Evolutionary conservation across 2,888 invertebrate species (phyloP), one percentile per base, ranked within the genome.

Genomic region (Caenorhabditis becei): DNA sequence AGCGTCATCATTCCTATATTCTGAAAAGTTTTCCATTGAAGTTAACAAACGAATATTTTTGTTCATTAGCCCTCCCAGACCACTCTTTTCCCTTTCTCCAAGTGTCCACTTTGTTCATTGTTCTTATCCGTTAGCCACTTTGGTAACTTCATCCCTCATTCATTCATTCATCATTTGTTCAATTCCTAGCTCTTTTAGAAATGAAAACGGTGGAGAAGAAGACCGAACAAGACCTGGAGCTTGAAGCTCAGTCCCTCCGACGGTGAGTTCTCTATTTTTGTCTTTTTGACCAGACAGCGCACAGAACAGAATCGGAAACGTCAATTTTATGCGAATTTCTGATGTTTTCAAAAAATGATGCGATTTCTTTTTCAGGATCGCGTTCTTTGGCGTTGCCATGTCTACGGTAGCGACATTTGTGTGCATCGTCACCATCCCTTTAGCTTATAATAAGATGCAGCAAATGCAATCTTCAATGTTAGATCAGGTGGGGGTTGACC

Each of bases 371-470:
- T 77, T 28, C 37, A 86, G 83, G 28, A 74, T 88, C n/a, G 89
- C 89, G n/a, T 88, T 89, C 63, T 80, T 89, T 65, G 90, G 89
- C 28, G 90, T 89, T 23, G 83, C 88, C 35, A 71, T 89, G 41
- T 85, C 87, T 20, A 89, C 90, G 14, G 80, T 89, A 2, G 89
- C 90, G 32, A 88, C 88, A 3, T 67, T 90, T 35, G 82, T 86
- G 14, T 89, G 89, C 80, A 87, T 89, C n/a, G 71, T 90, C 28
- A 78, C 87, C 28, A 86, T 90, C 35, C 90, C 90, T 14, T 80
- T 90, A 77, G 78, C 88, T 44, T 90, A 90, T 82, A 89, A 90
- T 66, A 87, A 90, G 83, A 85, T 89, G 80, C 89, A 89, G 77
- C 87, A 85, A 53, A 84, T 89, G 75, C 89, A 89, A 74, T 82